These are phyloP conservation scores for Agrochola macilenta DNA, from an alignment of 2,888 invertebrate species.

Conservation along the genomic window DNA sequence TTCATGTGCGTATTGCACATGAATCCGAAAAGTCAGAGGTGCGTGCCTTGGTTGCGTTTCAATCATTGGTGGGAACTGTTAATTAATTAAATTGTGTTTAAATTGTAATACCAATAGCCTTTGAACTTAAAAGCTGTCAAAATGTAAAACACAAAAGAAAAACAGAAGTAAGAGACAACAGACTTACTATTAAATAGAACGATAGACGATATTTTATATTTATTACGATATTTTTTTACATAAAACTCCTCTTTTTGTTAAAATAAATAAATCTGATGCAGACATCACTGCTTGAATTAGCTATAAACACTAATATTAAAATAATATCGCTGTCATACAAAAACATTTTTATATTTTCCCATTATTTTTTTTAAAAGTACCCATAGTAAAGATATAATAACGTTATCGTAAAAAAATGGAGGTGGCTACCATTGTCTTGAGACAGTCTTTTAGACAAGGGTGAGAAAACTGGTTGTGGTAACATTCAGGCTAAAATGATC, in stretches of 20 bases:
- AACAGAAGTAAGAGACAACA: too few species aligned
- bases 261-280: background rate
- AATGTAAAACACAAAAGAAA: too few species aligned
- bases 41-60: too few species aligned
- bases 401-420: constrained; percentile 62
- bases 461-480: constrained; percentile 15
- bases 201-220: too few species aligned
- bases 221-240: background rate
- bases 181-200: too few species aligned
- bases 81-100: too few species aligned
- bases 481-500: constrained; percentile 7
- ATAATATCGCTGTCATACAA: constrained; percentile 47
- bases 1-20: too few species aligned
- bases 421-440: constrained; percentile 54
- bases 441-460: constrained; percentile 38
- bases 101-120: too few species aligned
- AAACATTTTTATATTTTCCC: constrained; percentile 57
- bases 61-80: too few species aligned
- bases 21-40: too few species aligned
- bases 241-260: background rate
- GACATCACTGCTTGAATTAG: background rate
- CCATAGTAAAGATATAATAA: constrained; percentile 57
- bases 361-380: constrained; percentile 59
- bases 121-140: too few species aligned
- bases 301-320: constrained; percentile 51